Evolutionary conservation across 2,888 invertebrate genomes (phyloP).

Genomic region (Amphimallon solstitiale): DNA sequence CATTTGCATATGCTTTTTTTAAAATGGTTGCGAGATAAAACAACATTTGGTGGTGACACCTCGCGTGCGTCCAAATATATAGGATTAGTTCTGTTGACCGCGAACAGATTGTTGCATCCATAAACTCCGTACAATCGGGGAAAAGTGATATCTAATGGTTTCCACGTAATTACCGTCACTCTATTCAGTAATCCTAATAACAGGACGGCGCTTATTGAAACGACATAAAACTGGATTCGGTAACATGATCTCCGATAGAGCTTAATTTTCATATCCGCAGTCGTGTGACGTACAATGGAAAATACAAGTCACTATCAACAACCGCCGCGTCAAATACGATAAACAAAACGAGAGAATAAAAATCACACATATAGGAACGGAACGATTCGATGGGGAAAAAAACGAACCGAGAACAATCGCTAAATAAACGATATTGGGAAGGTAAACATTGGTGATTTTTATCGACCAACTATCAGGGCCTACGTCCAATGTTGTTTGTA

Average conservation of each 20-base stretch:
- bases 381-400: conserved; percentile 13
- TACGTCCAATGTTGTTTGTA: conserved; percentile 1
- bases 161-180: conserved; percentile 23
- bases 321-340: background rate
- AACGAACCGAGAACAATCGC: conserved; percentile 13
- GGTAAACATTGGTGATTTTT: conserved; percentile 29
- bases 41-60: background rate
- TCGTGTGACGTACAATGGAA: conserved; percentile 10
- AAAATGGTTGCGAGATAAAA: background rate
- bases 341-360: background rate
- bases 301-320: conserved; percentile 16
- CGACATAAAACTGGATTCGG: conserved; percentile 12
- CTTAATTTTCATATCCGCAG: conserved; percentile 27
- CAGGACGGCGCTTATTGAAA: conserved; percentile 1
- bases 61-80: no score
- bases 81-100: background rate
- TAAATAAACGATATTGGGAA: conserved; percentile 18
- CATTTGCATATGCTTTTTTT: no score
- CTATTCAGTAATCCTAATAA: conserved; percentile 29
- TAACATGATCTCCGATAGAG: conserved; percentile 10
- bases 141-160: conserved; percentile 26
- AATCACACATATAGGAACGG: background rate
- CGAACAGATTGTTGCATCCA: conserved; percentile 16
- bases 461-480: conserved; percentile 18
- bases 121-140: conserved; percentile 2